Evolutionary conservation across 2,888 invertebrate genomes (phyloP), one percentile per base, ranked within the genome.

Genomic region (Meiosimyza decipiens): DNA sequence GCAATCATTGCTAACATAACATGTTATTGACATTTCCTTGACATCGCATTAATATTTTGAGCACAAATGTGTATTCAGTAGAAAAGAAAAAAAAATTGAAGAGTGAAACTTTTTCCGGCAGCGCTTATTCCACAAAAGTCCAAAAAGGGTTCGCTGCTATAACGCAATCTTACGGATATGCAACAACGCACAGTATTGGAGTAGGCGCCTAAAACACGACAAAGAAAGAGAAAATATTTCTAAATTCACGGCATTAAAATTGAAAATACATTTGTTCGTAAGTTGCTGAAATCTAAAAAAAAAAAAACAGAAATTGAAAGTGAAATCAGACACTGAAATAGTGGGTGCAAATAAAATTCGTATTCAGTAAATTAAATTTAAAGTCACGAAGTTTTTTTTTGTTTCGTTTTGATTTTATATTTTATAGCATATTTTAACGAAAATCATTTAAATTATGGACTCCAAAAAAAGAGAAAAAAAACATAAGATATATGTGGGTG

Each of bases 211-310:
- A 55, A 47, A 40, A 67, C 68, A 77, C 77, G 75, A 65, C 73
- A 80, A 76, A 76, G 77, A 75, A 77, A 73, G 77, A 81, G 82
- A 82, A 82, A 82, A 82, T 79, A 75, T 57, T 79, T 77, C 78
- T 76, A 80, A 64, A 70, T 57, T 28, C 16, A 52, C 52, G 47
- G 9, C 13, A 40, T 22, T 55, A 3, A 69, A 57, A 18, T 64
- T 70, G 15, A 15, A 76, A 51, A 18, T 67, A 67, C 33, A 72
- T 55, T 67, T 69, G 28, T 28, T 28, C 28, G 28, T 28, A 28
- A 3, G 4, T 4, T 40, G 40, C 40, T 40, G 40, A 40, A 40
- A 40, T 40, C 9, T 7, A 40, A 40, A 40, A 40, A 13, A 16
- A 40, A 59, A 80, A 81, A 82, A 80, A 74, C 78, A 22, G 60